phyloP scores from a whole-genome alignment of 1,140 invertebrate genomes.

The Brachystomella parvula region DNA sequence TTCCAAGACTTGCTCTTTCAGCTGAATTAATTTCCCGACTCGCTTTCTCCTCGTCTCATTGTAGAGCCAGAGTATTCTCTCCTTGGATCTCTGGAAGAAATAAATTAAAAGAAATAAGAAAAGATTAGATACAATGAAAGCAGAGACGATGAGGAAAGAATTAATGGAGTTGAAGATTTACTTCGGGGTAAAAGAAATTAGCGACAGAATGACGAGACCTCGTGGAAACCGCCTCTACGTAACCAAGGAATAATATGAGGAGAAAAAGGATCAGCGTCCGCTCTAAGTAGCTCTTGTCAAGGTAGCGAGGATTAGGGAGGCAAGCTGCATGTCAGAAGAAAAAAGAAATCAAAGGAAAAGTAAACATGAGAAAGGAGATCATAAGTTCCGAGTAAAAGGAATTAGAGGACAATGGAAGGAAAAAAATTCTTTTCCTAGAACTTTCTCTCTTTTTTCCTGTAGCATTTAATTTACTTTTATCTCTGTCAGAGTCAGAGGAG shows the following conservation, averaged over 20 bases:
- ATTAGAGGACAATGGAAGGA: slow-evolving; percentile 1
- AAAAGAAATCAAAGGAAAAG: background rate
- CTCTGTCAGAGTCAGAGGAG: too few species aligned
- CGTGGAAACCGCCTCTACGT: slow-evolving; percentile 23
- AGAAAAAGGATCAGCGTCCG: slow-evolving; percentile 20
- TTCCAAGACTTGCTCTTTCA: slow-evolving; percentile 19
- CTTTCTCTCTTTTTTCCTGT: background rate
- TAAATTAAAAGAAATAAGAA: background rate
- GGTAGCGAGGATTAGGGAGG: slow-evolving; percentile 14
- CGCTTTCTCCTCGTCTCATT: slow-evolving; percentile 30
- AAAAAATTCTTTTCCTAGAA: background rate
- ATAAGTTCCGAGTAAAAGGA: background rate
- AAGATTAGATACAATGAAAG: background rate
- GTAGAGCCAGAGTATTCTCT: slow-evolving; percentile 32
- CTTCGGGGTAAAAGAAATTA: slow-evolving; percentile 32
- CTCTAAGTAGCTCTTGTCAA: slow-evolving; percentile 11
- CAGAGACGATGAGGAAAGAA: background rate
- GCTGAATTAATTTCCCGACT: slow-evolving; percentile 18
- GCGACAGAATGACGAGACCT: slow-evolving; percentile 28
- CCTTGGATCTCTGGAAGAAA: slow-evolving; percentile 27
- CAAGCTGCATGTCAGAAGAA: slow-evolving; percentile 24
- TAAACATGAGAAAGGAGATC: background rate
- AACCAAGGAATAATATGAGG: slow-evolving; percentile 18
- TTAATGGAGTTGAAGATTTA: slow-evolving; percentile 10
- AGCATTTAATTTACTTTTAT: background rate